Evolutionary conservation across 2,888 invertebrate genomes (phyloP), one percentile per base, ranked within the genome.

Genomic region (Creontiades dilutus): DNA sequence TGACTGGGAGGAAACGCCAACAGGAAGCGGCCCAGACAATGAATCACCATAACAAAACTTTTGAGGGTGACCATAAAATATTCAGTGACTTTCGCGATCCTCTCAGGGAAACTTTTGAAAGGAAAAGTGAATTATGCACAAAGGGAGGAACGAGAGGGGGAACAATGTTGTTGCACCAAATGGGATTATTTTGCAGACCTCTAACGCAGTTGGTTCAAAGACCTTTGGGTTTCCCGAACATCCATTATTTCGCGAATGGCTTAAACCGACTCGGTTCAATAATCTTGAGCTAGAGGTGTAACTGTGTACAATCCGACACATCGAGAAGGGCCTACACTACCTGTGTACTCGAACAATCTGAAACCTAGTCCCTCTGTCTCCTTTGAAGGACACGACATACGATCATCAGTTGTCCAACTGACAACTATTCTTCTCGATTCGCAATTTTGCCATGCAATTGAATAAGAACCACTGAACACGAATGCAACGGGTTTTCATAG

Each of bases 1-100:
- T 16, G 37, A 37, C 37, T 37, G 7, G 37, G 37, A 37, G 37
- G 37, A 37, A 37, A 37, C 37, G 37, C 52, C 14, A 52, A 16
- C 52, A 13, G 52, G 68, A 68, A 68, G 68, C 23, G 68, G 61
- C 61, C 68, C 68, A 82, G 19, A 82, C 52, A 82, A 82, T 82
- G 82, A 82, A 82, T 82, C 82, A 82, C 82, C 82, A 55, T 82
- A 82, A 82, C 82, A 55, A 19, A 82, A 82, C 82, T 82, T 46
- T 52, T 55, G 82, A 82, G 82, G 82, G 82, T 52, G 82, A 82
- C 82, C 82, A 55, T 82, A 82, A 82, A 82, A 82, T 82, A 82
- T 82, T 82, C 82, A 82, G 82, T 48, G 82, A 52, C 82, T 82
- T 82, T 27, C 82, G 68, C 68, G 23, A 23, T 23, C 23, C 68